Conservation (phyloP, 2,888 invertebrate species). For the Mythimna vitellina region DNA sequence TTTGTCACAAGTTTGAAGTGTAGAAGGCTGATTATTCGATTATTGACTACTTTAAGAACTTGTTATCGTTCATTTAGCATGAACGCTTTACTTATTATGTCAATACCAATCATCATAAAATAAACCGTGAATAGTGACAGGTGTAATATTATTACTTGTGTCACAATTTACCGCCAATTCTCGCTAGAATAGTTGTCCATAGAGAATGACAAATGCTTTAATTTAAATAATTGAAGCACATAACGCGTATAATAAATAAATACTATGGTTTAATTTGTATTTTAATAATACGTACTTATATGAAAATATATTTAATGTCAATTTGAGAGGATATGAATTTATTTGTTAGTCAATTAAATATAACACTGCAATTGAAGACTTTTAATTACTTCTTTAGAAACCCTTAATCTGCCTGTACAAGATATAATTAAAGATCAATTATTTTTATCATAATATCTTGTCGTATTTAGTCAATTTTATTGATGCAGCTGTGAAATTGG, state of each 20-base stretch:
- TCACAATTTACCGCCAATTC: slow-evolving; percentile 4
- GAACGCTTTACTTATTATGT: neutral
- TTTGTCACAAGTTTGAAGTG: too few relatives aligned
- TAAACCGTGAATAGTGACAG: neutral
- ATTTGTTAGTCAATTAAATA: slow-evolving; percentile 88
- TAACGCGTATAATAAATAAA: slow-evolving; percentile 20
- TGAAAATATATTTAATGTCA: slow-evolving; percentile 75
- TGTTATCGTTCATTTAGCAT: neutral
- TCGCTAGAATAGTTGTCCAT: slow-evolving; percentile 1
- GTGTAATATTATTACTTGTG: slow-evolving; percentile 1
- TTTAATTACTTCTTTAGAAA: slow-evolving; percentile 50
- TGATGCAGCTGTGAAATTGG: neutral
- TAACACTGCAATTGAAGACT: slow-evolving; percentile 71
- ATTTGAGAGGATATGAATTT: slow-evolving; percentile 80
- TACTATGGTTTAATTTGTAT: slow-evolving; percentile 43
- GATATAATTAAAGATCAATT: too few relatives aligned
- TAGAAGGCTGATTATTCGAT: neutral
- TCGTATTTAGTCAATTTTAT: neutral
- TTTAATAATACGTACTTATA: slow-evolving; percentile 51
- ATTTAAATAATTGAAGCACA: slow-evolving; percentile 18
- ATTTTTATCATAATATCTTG: too few relatives aligned
- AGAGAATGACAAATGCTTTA: neutral
- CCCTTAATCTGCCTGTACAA: neutral
- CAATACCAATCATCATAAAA: slow-evolving; percentile 21
- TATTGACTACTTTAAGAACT: neutral